Conservation (phyloP, 2,888 invertebrate genomes). For the Cheilosia vernalis region DNA sequence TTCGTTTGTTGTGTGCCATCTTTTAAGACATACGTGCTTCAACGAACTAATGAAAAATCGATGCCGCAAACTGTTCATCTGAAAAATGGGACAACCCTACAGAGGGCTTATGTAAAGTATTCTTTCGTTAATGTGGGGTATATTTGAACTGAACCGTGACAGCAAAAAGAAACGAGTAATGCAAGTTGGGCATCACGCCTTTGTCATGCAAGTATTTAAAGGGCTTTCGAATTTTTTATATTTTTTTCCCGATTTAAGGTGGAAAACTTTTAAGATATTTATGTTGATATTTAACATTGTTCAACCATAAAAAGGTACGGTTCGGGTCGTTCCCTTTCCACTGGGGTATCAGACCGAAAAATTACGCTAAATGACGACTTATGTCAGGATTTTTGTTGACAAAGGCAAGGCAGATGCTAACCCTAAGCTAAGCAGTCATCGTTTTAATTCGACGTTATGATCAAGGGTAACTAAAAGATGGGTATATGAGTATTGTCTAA, state of each 20-base stretch:
- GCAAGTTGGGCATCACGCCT: too few relatives aligned
- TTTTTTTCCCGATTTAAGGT: neutral
- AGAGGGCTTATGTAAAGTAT: neutral
- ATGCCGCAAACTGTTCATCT: constrained; percentile 18
- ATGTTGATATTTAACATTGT: neutral
- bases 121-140: neutral
- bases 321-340: neutral
- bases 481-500: too few relatives aligned
- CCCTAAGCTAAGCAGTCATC: neutral
- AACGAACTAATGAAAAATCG: constrained; percentile 8
- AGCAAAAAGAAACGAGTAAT: too few relatives aligned
- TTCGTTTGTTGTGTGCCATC: neutral
- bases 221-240: neutral
- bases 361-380: neutral
- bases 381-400: neutral
- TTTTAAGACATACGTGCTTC: constrained; percentile 9
- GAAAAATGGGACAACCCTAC: neutral
- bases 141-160: neutral
- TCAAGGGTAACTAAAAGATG: too few relatives aligned
- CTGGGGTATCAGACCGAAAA: neutral
- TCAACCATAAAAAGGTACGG: neutral
- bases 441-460: too few relatives aligned
- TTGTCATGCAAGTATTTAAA: neutral
- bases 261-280: neutral
- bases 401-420: neutral